Percentiles rank a stretch among this genome's conserved stretches.
Evolutionary conservation across 2,797 vertebrate genomes (phyloP).

Genomic region (Taenioides sp.): DNA sequence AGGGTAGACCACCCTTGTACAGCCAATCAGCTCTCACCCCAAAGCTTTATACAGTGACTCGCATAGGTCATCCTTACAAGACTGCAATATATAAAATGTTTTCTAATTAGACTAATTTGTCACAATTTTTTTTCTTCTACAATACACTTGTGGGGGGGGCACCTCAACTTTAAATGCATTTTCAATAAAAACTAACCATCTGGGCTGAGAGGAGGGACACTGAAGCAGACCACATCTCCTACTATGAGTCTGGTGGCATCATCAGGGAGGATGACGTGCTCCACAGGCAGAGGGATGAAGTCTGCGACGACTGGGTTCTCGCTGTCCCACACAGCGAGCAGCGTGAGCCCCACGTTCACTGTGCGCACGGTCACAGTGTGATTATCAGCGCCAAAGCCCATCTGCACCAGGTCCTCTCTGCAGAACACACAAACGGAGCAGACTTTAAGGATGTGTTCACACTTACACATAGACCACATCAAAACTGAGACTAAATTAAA

Average conservation of each 20-base stretch:
- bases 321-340: constrained; percentile 83
- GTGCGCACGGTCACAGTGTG: constrained; percentile 85
- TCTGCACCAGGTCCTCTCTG: constrained; percentile 93
- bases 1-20: too few species aligned
- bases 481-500: too few species aligned
- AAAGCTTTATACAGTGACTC: too few species aligned
- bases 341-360: constrained; percentile 85
- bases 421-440: background rate
- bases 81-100: too few species aligned
- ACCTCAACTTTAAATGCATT: background rate
- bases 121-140: too few species aligned
- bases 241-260: constrained; percentile 75
- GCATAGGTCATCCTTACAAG: too few species aligned
- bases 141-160: too few species aligned
- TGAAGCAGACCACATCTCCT: constrained; percentile 86
- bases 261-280: constrained; percentile 82
- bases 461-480: too few species aligned
- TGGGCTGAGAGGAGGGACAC: constrained; percentile 54
- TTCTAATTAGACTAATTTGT: too few species aligned
- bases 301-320: constrained; percentile 84
- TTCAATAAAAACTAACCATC: constrained; percentile 67
- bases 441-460: too few species aligned
- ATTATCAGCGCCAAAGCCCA: constrained; percentile 84
- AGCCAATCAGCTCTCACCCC: too few species aligned
- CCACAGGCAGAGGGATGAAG: constrained; percentile 88